phyloP scores from a whole-genome alignment of 2,888 invertebrate species.

The Tipula unca region DNA sequence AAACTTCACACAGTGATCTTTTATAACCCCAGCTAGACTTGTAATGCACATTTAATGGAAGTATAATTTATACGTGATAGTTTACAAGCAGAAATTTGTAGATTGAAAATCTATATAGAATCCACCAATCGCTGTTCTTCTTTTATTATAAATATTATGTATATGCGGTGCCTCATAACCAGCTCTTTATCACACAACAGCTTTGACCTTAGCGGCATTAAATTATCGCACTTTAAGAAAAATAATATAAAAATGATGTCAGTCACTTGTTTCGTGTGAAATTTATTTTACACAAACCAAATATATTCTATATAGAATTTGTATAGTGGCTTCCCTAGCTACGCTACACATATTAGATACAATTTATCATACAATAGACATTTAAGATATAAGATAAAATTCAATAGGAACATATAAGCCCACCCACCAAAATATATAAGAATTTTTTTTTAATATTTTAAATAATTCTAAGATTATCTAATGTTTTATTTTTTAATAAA shows the following conservation, averaged over 20 bases:
- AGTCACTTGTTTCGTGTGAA: neutral
- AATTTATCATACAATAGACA: neutral
- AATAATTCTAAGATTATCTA: neutral
- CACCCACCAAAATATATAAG: neutral
- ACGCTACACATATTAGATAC: neutral
- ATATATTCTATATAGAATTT: neutral
- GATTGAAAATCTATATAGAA: neutral
- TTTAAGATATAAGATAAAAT: neutral
- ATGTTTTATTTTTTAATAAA: neutral
- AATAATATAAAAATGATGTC: neutral
- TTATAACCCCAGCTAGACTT: neutral
- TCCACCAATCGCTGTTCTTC: neutral
- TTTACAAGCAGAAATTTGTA: neutral
- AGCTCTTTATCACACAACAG: neutral
- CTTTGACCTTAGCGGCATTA: neutral
- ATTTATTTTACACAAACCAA: neutral
- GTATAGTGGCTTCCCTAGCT: neutral
- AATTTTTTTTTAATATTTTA: neutral
- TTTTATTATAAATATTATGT: neutral
- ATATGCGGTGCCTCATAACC: neutral
- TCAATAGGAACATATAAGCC: neutral
- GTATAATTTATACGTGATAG: neutral
- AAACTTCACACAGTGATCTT: conserved; percentile 14
- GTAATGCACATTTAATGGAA: neutral
- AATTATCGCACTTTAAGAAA: neutral